phyloP scores from a whole-genome alignment of 1,140 invertebrate genomes.

The Trichonephila inaurata region DNA sequence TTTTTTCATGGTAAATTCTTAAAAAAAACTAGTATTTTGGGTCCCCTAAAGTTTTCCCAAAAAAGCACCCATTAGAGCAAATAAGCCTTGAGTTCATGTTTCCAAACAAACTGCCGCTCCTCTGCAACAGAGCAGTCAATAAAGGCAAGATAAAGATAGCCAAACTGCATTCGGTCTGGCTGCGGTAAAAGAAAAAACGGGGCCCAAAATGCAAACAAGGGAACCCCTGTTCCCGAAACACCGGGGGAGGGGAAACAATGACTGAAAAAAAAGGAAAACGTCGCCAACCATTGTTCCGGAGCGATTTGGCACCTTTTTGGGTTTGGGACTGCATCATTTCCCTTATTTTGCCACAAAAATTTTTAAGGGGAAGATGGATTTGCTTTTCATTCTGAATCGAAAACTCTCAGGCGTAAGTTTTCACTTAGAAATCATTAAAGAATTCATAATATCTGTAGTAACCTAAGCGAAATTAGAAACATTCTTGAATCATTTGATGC shows the following conservation, averaged over 20 bases:
- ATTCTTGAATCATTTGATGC: no score
- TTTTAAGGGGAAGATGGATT: neutral
- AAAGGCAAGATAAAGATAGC: neutral
- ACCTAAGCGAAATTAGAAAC: no score
- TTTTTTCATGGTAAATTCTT: neutral
- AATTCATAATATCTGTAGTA: no score
- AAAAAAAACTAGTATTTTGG: neutral
- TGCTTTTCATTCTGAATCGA: neutral
- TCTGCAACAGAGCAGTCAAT: neutral
- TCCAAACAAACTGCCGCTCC: neutral
- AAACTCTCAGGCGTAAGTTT: no score
- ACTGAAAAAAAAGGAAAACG: neutral
- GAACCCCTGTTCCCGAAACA: neutral
- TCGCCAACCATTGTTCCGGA: slow-evolving; percentile 46
- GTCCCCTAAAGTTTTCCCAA: neutral
- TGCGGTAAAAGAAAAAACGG: neutral
- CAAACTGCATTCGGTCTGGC: slow-evolving; percentile 15
- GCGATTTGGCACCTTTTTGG: slow-evolving; percentile 44
- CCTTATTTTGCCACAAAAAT: neutral
- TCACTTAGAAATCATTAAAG: no score
- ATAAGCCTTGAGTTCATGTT: neutral
- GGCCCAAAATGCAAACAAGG: slow-evolving; percentile 9
- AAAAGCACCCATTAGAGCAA: neutral
- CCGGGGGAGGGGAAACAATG: slow-evolving; percentile 1
- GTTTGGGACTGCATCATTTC: neutral